phyloP scores from a whole-genome alignment of 2,888 invertebrate genomes.

The Magallana nippona region DNA sequence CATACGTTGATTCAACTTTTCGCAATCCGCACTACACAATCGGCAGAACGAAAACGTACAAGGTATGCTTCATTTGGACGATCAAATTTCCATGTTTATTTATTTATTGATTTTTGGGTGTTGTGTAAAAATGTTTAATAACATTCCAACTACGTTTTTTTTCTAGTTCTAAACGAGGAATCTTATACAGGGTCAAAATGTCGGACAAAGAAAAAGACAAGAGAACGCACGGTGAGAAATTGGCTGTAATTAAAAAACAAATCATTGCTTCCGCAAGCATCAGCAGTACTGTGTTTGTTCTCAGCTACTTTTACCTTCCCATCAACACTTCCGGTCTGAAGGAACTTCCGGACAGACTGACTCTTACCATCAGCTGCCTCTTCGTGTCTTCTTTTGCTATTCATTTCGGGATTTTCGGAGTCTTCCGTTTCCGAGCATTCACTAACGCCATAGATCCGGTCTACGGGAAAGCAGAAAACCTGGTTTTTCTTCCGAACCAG shows the following conservation, averaged over 20 bases:
- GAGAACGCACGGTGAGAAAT: neutral
- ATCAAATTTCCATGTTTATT: no score
- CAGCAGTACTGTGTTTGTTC: neutral
- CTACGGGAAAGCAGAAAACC: conserved; percentile 39
- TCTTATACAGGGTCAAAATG: neutral
- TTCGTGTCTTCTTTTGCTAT: conserved; percentile 52
- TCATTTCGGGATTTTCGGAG: conserved; percentile 45
- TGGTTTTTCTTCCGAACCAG: conserved; percentile 42
- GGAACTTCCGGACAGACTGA: conserved; percentile 47
- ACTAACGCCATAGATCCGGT: conserved; percentile 52
- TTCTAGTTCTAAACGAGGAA: no score
- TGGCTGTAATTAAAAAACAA: neutral
- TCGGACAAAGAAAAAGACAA: conserved; percentile 3
- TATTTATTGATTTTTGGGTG: no score
- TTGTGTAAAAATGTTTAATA: no score
- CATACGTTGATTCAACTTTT: no score
- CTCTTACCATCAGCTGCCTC: conserved; percentile 58
- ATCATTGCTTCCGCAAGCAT: neutral
- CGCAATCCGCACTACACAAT: no score
- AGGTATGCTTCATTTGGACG: no score
- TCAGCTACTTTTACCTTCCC: neutral
- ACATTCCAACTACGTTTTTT: no score
- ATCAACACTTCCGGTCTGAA: conserved; percentile 12
- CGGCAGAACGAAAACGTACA: no score
- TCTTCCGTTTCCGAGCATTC: conserved; percentile 47